These are phyloP conservation scores for Bradysia coprophila DNA, from an alignment of 1,140 invertebrate genomes.

Conservation along the genomic window DNA sequence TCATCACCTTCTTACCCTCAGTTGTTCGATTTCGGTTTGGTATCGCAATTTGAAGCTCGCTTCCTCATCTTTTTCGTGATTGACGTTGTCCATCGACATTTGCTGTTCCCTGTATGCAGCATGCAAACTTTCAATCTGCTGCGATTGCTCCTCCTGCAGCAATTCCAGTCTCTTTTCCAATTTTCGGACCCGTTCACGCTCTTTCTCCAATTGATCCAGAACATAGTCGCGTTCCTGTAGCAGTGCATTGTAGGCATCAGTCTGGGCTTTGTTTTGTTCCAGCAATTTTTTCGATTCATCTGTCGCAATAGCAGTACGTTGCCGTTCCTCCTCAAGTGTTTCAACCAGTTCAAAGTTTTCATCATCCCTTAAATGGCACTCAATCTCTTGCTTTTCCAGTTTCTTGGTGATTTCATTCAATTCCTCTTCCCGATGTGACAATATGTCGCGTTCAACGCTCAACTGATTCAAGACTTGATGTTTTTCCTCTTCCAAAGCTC, in stretches of 20 bases:
- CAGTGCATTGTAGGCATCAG: conserved; percentile 15
- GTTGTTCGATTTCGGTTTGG: conserved; percentile 70
- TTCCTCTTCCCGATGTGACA: conserved; percentile 16
- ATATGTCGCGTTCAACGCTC: conserved; percentile 13
- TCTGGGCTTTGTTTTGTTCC: conserved; percentile 13
- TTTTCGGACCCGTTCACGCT: conserved; percentile 41
- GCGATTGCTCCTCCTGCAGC: conserved; percentile 56
- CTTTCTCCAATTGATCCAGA: conserved; percentile 26
- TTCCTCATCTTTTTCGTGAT: conserved; percentile 33
- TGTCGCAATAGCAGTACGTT: conserved; percentile 5
- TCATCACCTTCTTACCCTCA: conserved; percentile 32
- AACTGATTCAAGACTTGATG: conserved; percentile 9
- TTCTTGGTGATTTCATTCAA: conserved; percentile 7
- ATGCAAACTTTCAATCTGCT: conserved; percentile 51
- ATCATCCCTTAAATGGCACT: conserved; percentile 5
- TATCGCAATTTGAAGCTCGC: conserved; percentile 57
- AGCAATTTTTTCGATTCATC: conserved; percentile 9
- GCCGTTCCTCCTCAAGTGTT: conserved; percentile 5
- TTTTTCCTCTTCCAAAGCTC: conserved; percentile 6
- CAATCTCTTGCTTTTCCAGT: conserved; percentile 11
- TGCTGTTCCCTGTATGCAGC: conserved; percentile 44
- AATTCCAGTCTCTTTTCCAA: conserved; percentile 45
- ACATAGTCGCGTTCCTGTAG: conserved; percentile 19
- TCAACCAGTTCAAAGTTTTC: conserved; percentile 6
- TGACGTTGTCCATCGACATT: conserved; percentile 11